These are phyloP conservation scores for Spinibarbus caldwelli DNA, from an alignment of 2,797 vertebrate genomes.

Conservation along the genomic window DNA sequence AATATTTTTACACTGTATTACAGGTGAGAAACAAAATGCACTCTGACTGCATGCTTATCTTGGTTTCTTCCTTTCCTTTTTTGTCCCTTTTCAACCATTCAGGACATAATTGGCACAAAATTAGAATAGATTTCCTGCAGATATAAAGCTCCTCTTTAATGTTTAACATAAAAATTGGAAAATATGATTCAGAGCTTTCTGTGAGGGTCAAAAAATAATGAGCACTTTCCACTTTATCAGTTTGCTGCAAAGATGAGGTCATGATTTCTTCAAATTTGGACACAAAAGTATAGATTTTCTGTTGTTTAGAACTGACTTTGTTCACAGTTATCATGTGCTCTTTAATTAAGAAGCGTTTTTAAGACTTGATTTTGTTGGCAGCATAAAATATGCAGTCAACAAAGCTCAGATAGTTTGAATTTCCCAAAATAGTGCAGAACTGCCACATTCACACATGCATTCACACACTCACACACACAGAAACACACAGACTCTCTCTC, in stretches of 20 bases:
- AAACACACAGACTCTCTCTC: not conserved
- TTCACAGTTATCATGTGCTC: not conserved
- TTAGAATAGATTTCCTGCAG: not conserved
- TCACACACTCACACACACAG: not conserved
- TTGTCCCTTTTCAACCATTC: not conserved
- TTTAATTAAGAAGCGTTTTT: not conserved
- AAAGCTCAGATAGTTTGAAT: constrained; percentile 32
- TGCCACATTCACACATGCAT: not conserved
- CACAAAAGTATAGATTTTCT: not conserved
- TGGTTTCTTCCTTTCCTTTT: not conserved
- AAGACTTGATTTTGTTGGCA: constrained; percentile 2
- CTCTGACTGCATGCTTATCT: not conserved
- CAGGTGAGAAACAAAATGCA: not conserved
- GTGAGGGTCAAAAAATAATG: not conserved
- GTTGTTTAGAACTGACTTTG: not conserved
- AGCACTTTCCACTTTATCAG: not conserved
- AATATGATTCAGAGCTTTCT: not conserved
- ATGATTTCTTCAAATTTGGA: not conserved
- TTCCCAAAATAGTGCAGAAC: constrained; percentile 10
- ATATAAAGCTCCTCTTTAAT: not conserved
- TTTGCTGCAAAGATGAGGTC: not conserved
- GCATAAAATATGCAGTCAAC: not conserved
- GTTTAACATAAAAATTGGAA: not conserved
- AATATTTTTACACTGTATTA: not conserved
- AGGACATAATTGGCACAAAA: not conserved